Evolutionary conservation across 2,888 invertebrate genomes (phyloP).

Genomic region (Machimus atricapillus): DNA sequence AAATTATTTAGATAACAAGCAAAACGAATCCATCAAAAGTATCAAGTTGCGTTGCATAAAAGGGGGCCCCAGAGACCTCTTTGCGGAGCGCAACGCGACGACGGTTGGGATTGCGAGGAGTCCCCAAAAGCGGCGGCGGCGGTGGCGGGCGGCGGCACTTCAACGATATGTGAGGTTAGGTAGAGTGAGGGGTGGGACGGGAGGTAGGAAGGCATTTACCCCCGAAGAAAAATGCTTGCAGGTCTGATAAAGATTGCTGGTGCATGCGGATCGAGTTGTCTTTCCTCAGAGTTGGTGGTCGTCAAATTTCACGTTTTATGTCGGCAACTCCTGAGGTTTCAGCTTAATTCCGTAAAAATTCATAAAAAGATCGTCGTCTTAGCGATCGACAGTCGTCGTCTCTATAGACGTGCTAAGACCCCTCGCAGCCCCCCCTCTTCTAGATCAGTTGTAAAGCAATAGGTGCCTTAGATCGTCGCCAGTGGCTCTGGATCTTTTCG

Average conservation of each 20-base stretch:
- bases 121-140: not conserved
- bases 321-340: slow-evolving; percentile 39
- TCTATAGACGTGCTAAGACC: not conserved
- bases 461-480: not conserved
- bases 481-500: not conserved
- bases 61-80: not conserved
- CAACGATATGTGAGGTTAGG: not conserved
- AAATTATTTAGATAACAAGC: slow-evolving; percentile 18
- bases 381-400: not conserved
- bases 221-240: slow-evolving; percentile 21
- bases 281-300: slow-evolving; percentile 38
- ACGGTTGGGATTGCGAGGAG: not conserved
- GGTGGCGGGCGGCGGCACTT: not conserved
- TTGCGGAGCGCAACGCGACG: not conserved
- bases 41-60: slow-evolving; percentile 30
- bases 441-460: not conserved
- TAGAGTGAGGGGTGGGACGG: not conserved
- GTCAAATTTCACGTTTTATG: slow-evolving; percentile 46
- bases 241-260: slow-evolving; percentile 29
- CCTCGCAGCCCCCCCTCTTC: not conserved
- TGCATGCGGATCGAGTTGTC: slow-evolving; percentile 37
- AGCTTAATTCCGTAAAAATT: slow-evolving; percentile 36
- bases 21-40: slow-evolving; percentile 25
- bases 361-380: slow-evolving; percentile 3
- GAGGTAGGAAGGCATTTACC: not conserved